Evolutionary conservation across 2,113 vertebrate genomes (phyloP).

Genomic region (Muntiacus reevesi): DNA sequence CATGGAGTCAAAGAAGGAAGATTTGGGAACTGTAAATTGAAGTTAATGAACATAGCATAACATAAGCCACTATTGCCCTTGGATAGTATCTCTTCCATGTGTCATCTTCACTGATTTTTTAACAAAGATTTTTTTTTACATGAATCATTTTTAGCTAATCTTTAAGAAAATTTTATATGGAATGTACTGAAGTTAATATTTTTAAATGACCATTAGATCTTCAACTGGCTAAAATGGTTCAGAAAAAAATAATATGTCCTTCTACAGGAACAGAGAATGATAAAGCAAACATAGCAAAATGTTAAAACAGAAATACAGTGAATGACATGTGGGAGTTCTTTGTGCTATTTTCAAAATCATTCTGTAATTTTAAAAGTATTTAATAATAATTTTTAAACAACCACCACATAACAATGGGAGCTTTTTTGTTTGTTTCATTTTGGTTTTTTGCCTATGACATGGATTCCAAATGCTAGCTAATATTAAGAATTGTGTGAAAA

Average conservation of each 20-base stretch:
- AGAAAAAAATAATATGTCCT: neutral
- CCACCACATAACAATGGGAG: neutral
- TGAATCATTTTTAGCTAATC: neutral
- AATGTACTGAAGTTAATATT: neutral
- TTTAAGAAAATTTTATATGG: neutral
- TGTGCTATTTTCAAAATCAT: neutral
- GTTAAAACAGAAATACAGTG: neutral
- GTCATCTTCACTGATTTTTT: neutral
- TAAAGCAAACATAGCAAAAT: neutral
- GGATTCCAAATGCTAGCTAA: neutral
- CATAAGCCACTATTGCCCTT: neutral
- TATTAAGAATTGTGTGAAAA: neutral
- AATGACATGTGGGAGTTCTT: neutral
- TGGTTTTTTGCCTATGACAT: neutral
- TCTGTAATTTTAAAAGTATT: neutral
- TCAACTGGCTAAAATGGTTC: neutral
- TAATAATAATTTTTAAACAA: neutral
- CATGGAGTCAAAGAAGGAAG: neutral
- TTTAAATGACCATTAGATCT: neutral
- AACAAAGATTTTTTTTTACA: neutral
- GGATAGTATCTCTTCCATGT: neutral
- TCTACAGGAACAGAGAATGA: neutral
- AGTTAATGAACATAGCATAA: neutral
- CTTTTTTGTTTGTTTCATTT: neutral
- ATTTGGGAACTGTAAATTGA: neutral